Percentiles rank a stretch among this genome's conserved stretches.
phyloP scores from a whole-genome alignment of 2,113 vertebrate species.

The Tautogolabrus adspersus region DNA sequence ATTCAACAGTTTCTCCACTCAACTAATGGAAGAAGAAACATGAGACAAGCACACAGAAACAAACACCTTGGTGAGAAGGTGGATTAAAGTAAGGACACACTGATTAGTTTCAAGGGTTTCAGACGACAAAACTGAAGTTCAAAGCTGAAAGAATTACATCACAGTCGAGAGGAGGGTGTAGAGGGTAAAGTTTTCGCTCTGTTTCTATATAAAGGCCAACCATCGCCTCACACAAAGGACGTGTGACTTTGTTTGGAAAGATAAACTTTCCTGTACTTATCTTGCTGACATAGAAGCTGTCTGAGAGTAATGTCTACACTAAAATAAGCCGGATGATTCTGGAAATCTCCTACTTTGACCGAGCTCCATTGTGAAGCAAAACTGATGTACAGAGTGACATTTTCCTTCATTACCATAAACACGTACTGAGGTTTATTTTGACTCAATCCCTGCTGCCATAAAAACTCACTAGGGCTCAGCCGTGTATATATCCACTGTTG shows the following conservation, averaged over 20 bases:
- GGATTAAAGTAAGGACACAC: constrained; percentile 13
- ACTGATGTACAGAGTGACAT: background rate
- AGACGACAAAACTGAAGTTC: background rate
- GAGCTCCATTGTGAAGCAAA: too few relatives aligned
- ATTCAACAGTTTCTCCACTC: constrained; percentile 67
- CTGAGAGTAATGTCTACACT: constrained; percentile 16
- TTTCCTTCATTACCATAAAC: background rate
- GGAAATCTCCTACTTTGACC: background rate
- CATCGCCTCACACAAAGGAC: constrained; percentile 26
- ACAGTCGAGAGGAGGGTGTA: background rate
- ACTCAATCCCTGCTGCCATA: background rate
- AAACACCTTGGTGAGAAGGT: constrained; percentile 42
- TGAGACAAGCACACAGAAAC: constrained; percentile 56
- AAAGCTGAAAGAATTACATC: background rate
- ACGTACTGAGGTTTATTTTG: background rate
- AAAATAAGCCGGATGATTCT: background rate
- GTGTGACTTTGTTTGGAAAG: constrained; percentile 33
- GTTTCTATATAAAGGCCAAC: constrained; percentile 13
- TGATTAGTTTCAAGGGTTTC: constrained; percentile 19
- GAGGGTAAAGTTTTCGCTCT: constrained; percentile 4
- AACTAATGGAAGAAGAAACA: constrained; percentile 75
- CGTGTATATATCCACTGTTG: background rate
- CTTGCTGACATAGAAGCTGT: constrained; percentile 11
- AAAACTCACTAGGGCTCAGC: background rate
- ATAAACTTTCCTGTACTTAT: constrained; percentile 32